phyloP scores from a whole-genome alignment of 2,113 vertebrate genomes.

The Coreoperca whiteheadi region DNA sequence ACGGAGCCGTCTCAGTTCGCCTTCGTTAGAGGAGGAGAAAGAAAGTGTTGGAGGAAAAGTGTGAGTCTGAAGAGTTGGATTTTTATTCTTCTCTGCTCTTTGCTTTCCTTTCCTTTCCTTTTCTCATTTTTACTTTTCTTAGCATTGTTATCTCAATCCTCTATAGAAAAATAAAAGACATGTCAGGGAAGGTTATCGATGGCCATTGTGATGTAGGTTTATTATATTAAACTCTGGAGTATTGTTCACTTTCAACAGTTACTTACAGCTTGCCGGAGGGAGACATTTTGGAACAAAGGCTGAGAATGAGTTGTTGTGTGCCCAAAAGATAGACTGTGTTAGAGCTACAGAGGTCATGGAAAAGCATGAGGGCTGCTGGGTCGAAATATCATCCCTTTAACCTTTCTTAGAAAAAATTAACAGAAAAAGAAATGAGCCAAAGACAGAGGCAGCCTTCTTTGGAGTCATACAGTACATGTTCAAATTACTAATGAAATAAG shows the following conservation, averaged over 20 bases:
- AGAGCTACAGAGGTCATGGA: constrained; percentile 35
- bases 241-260: constrained; percentile 46
- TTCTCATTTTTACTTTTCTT: constrained; percentile 5
- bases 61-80: neutral
- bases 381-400: constrained; percentile 14
- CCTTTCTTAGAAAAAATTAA: constrained; percentile 23
- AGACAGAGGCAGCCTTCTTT: neutral
- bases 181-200: constrained; percentile 44
- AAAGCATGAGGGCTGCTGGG: constrained; percentile 6
- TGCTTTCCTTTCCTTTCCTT: constrained; percentile 16
- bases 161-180: constrained; percentile 16
- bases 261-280: constrained; percentile 34
- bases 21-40: constrained; percentile 63
- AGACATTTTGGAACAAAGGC: constrained; percentile 49
- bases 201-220: constrained; percentile 40
- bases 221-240: constrained; percentile 31
- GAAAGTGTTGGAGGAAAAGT: constrained; percentile 16
- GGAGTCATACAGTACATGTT: neutral
- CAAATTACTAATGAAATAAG: neutral
- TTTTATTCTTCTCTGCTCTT: constrained; percentile 1
- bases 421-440: neutral
- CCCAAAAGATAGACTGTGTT: constrained; percentile 19
- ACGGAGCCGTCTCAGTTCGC: constrained; percentile 61
- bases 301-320: constrained; percentile 21
- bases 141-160: constrained; percentile 14